A percentile compares a stretch with the other conserved stretches of the same genome.
Evolutionary conservation across 2,797 vertebrate species (phyloP).

Genomic region (Gallinago stenura): DNA sequence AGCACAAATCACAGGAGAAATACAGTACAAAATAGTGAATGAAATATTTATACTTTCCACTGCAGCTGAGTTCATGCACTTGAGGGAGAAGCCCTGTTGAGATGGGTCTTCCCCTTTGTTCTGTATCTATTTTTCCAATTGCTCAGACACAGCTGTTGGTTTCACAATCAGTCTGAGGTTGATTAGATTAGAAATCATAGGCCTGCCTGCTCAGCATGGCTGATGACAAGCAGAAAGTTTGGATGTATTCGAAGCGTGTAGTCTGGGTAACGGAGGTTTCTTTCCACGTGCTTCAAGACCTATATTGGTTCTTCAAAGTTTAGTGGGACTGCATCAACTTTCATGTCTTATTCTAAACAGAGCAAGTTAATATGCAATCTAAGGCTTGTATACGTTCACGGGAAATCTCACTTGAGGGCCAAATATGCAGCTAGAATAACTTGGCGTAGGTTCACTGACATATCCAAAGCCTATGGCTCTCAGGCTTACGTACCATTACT

Average conservation of each 20-base stretch:
- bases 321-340: background rate
- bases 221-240: slow-evolving; percentile 14
- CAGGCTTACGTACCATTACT: background rate
- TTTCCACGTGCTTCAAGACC: background rate
- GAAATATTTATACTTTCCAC: slow-evolving; percentile 80
- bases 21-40: slow-evolving; percentile 75
- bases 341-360: background rate
- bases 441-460: background rate
- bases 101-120: slow-evolving; percentile 77
- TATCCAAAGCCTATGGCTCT: background rate
- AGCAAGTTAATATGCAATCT: background rate
- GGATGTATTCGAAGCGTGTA: slow-evolving; percentile 9
- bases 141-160: slow-evolving; percentile 71
- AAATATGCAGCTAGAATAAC: background rate
- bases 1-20: slow-evolving; percentile 63
- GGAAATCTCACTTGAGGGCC: background rate
- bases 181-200: slow-evolving; percentile 76
- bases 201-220: slow-evolving; percentile 67
- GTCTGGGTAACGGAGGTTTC: background rate
- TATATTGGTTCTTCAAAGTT: slow-evolving; percentile 24
- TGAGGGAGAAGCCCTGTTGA: slow-evolving; percentile 66
- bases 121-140: slow-evolving; percentile 73
- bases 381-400: background rate
- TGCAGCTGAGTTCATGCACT: slow-evolving; percentile 57
- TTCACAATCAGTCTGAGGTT: slow-evolving; percentile 66